Evolutionary conservation across 2,888 invertebrate genomes (phyloP).

Genomic region (Drosophila anomelani): DNA sequence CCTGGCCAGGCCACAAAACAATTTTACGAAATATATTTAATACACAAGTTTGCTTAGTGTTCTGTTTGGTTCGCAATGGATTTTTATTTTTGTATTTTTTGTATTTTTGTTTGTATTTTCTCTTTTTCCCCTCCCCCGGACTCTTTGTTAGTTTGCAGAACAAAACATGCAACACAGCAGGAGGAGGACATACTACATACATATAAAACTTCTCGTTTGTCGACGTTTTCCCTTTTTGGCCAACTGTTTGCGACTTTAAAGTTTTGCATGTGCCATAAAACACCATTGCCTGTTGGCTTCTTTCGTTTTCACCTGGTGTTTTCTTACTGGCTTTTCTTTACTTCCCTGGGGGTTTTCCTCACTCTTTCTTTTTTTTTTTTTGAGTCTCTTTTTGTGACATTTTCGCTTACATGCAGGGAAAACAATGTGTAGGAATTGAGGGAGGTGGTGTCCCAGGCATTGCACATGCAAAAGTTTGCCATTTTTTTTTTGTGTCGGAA

Average conservation of each 20-base stretch:
- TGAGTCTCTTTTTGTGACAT: conserved; percentile 41
- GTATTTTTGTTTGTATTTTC: not conserved
- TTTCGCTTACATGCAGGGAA: conserved; percentile 58
- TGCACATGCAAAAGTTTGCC: conserved; percentile 38
- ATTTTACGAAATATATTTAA: conserved; percentile 70
- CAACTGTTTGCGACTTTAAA: conserved; percentile 60
- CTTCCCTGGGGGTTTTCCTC: not conserved
- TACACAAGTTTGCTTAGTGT: conserved; percentile 60
- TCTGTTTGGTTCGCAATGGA: not conserved
- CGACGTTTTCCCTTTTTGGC: conserved; percentile 33
- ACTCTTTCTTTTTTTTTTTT: not conserved
- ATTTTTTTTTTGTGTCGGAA: conserved; percentile 20
- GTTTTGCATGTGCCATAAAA: conserved; percentile 33
- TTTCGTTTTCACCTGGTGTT: conserved; percentile 24
- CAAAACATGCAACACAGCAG: conserved; percentile 48
- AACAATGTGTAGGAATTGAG: conserved; percentile 39
- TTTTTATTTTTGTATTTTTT: not conserved
- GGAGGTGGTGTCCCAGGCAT: not conserved
- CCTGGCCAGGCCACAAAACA: conserved; percentile 62
- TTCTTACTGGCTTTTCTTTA: not conserved
- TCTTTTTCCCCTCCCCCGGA: not conserved
- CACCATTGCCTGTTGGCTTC: conserved; percentile 6
- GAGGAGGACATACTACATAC: not conserved
- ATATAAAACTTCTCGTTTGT: conserved; percentile 37
- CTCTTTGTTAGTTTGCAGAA: conserved; percentile 1